phyloP scores from a whole-genome alignment of 2,113 vertebrate genomes.

The Spea bombifrons region DNA sequence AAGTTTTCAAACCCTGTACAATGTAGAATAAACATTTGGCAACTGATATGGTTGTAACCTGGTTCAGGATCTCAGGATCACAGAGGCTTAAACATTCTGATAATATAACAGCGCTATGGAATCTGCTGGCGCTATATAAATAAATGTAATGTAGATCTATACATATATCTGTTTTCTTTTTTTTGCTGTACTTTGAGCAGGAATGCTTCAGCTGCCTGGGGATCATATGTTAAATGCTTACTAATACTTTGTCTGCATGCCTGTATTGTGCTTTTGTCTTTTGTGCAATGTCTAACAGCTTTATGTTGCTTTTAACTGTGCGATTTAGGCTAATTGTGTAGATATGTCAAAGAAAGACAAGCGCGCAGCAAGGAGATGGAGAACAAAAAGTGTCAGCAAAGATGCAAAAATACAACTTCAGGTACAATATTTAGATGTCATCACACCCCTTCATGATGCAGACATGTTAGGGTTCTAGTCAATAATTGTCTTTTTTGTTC shows the following conservation, averaged over 20 bases:
- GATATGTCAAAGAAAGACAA: constrained; percentile 99
- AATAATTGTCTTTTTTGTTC: background rate
- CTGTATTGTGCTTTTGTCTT: constrained; percentile 53
- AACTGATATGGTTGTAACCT: no score
- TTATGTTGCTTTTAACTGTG: constrained; percentile 75
- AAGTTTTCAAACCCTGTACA: no score
- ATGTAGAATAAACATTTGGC: no score
- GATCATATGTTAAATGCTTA: constrained; percentile 38
- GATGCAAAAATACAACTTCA: constrained; percentile 98
- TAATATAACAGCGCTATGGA: no score
- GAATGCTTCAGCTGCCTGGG: no score
- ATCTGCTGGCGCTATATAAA: no score
- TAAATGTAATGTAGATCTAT: no score
- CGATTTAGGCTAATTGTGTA: constrained; percentile 95
- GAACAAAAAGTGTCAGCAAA: constrained; percentile 99
- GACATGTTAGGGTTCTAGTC: background rate
- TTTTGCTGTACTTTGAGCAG: no score
- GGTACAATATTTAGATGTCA: constrained; percentile 72
- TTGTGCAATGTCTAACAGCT: constrained; percentile 71
- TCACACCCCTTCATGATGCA: background rate
- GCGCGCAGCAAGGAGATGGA: constrained; percentile 96
- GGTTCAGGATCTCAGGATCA: no score
- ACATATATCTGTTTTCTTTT: no score
- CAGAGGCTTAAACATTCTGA: no score
- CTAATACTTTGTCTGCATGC: constrained; percentile 59